phyloP scores from a whole-genome alignment of 2,888 invertebrate species.

The Drosophila formosana region DNA sequence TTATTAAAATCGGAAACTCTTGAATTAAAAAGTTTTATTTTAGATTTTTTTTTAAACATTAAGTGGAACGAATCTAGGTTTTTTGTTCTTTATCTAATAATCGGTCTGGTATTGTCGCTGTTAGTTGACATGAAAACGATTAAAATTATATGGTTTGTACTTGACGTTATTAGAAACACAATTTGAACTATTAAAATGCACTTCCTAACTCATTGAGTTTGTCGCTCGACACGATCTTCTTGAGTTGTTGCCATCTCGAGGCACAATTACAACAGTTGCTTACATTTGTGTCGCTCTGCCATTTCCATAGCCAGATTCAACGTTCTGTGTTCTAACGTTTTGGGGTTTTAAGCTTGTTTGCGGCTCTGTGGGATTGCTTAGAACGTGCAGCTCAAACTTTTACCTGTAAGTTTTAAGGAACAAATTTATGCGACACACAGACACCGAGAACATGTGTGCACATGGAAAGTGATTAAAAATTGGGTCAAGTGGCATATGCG shows the following conservation, averaged over 20 bases:
- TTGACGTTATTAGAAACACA: too few relatives aligned
- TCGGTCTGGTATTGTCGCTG: too few relatives aligned
- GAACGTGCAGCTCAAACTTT: conserved; percentile 75
- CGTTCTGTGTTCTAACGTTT: conserved; percentile 20
- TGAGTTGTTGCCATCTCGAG: conserved; percentile 31
- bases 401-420: conserved; percentile 69
- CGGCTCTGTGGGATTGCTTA: conserved; percentile 57
- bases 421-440: conserved; percentile 67
- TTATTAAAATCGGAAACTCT: too few relatives aligned
- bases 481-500: conserved; percentile 81
- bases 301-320: conserved; percentile 9
- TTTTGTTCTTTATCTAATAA: too few relatives aligned
- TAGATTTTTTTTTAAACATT: too few relatives aligned
- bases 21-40: too few relatives aligned
- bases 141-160: too few relatives aligned
- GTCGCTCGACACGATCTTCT: neutral
- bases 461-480: conserved; percentile 79
- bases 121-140: too few relatives aligned
- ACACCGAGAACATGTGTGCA: conserved; percentile 63
- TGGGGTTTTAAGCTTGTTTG: conserved; percentile 62
- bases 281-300: conserved; percentile 31
- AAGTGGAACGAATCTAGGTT: too few relatives aligned
- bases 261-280: conserved; percentile 36
- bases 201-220: neutral
- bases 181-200: too few relatives aligned